Base-by-base conservation (phyloP, 2,797 vertebrate genomes). In the Malacoctenus gilli region DNA sequence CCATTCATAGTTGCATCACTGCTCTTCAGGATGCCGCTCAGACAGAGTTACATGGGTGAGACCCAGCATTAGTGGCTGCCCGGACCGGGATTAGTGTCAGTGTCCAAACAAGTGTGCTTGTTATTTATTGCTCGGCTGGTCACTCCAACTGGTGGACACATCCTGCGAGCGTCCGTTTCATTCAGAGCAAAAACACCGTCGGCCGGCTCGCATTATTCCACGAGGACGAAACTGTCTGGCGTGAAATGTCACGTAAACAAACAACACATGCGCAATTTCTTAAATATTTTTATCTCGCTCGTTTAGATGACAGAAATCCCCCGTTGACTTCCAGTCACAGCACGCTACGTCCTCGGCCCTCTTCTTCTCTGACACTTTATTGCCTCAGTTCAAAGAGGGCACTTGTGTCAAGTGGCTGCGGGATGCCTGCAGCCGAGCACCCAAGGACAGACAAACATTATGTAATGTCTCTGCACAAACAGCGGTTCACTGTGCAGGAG, bases 361-460 rank as follows among this genome's bases (percentile, higher is more conserved):
- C 48, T 28, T 20, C 10, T 2, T 19, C 19, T 32, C 36, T 47
- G 35, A 51, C 32, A 32, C 4, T 48, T 42, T 52, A 44, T 64
- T 63, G 23, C 60, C 12, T 15, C 21, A 16, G 10, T 53, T 68
- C 39, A 34, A 9, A 16, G 48, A 72, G 41, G 36, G 22, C 31
- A n/a, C 44, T 53, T 31, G 13, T 5, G 2, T 72, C 0, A 1
- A 44, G 2, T 44, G 39, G 67, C 54, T 66, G 35, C 61, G 55
- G 46, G 21, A 66, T 63, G 43, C 52, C 62, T 61, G 37, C 40
- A 49, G 19, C 64, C 6, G 1, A 56, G 28, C 30, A 49, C 23
- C 40, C 54, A 55, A 40, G 64, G 55, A 54, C 56, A 68, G 32
- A 58, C 39, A 64, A 72, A 68, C 35, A 59, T 81, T 68, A 68